Evolutionary conservation across 2,113 vertebrate genomes (phyloP).

Genomic region (Albula goreensis): DNA sequence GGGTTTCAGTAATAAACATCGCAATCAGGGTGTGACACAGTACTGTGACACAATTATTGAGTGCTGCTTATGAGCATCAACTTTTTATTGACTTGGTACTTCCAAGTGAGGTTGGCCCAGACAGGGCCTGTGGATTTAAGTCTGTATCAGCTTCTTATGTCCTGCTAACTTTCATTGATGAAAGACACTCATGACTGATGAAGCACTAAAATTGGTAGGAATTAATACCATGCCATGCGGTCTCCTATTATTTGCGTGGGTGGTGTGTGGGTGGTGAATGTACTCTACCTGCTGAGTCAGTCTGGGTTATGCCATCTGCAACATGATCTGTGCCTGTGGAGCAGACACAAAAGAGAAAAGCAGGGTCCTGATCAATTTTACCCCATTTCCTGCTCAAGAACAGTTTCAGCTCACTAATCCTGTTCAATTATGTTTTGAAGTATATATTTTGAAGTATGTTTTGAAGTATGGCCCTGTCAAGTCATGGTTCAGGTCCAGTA

Average conservation of each 20-base stretch:
- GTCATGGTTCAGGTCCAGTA: background rate
- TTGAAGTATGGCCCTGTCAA: background rate
- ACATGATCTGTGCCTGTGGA: constrained; percentile 28
- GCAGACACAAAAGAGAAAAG: background rate
- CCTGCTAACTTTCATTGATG: too few species aligned
- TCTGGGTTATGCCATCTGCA: constrained; percentile 34
- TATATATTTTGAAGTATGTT: too few species aligned
- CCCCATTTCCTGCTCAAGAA: too few species aligned
- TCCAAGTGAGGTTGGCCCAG: constrained; percentile 49
- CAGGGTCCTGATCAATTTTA: too few species aligned
- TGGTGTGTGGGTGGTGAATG: background rate
- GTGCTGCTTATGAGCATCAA: background rate
- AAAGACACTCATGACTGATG: too few species aligned
- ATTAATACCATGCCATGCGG: too few species aligned
- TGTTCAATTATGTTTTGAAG: too few species aligned
- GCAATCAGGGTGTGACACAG: background rate
- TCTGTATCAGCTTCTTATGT: too few species aligned
- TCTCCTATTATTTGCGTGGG: background rate
- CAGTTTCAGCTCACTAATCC: too few species aligned
- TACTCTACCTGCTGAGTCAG: constrained; percentile 37
- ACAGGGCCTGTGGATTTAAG: too few species aligned
- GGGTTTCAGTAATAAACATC: background rate
- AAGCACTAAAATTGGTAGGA: background rate
- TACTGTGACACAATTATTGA: background rate
- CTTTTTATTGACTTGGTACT: constrained; percentile 40